Evolutionary conservation across 2,888 invertebrate genomes (phyloP), one percentile per base, ranked within the genome.

Genomic region (Chaetogeoica ovagalla): DNA sequence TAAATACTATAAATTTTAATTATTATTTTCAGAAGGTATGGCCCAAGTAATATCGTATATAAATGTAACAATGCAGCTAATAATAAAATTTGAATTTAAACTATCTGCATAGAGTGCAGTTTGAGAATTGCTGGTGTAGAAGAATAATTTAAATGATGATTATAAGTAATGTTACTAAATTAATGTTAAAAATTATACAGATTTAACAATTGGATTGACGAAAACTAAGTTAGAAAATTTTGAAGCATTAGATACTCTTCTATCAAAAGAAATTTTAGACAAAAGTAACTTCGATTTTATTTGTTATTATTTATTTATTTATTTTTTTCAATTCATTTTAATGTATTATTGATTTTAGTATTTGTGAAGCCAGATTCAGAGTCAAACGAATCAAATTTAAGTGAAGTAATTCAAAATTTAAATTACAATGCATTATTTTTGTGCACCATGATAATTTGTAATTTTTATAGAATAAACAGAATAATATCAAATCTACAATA

Each of bases 401-500:
- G 23, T 75, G 48, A 68, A 60, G 72, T 75, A 62, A 59, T 37
- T 39, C 9, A 30, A 59, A 30, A 48, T 68, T 48, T 39, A 9
- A 23, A 39, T 23, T 59, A 66, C 23, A n/a, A 73, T 52, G 0
- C 17, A 30, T 17, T 39, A 60, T 74, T 39, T 37, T 17, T 21
- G 0, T 55, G 8, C 8, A 19, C 37, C 21, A 21, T 48, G n/a
- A 68, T 71, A 39, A 75, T 66, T 39, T 57, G 19, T n/a, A 21
- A 0, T 65, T 59, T 77, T 68, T 52, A 37, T 55, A 76, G 82
- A 11, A 74, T 71, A 71, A 71, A 72, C 55, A n/a, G 76, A 84
- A 85, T 7, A 85, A 86, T 55, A 85, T 88, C 19, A 87, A 89
- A 76, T 87, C 87, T 70, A 88, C 88, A 0, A 86, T 90, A 55